Evolutionary conservation across 2,888 invertebrate species (phyloP).

Genomic region (Hydrotaea diabolus): DNA sequence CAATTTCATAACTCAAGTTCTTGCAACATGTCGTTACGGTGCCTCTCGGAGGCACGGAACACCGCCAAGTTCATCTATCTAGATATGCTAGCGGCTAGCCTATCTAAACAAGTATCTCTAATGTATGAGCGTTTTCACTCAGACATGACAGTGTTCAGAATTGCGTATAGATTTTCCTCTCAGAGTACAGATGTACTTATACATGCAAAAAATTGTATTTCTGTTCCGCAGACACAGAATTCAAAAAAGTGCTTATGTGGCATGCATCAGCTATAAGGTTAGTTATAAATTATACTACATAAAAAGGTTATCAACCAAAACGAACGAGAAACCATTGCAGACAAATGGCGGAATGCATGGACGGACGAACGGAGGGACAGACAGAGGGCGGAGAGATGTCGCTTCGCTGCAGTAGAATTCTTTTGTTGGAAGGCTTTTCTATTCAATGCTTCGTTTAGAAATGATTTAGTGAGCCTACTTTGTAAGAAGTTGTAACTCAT

Average conservation of each 20-base stretch:
- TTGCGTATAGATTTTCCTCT: neutral
- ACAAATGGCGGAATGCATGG: neutral
- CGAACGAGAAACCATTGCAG: neutral
- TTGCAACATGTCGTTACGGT: neutral
- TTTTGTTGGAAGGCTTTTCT: neutral
- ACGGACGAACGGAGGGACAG: neutral
- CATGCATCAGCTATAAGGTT: neutral
- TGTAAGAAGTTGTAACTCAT: neutral
- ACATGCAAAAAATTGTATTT: too few relatives aligned
- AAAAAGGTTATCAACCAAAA: neutral
- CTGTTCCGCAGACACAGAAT: too few relatives aligned
- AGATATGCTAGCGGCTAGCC: neutral
- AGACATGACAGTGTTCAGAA: neutral
- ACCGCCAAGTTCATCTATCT: neutral
- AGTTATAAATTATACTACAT: neutral
- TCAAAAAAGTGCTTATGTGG: neutral
- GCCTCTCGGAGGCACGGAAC: neutral
- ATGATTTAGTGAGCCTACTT: neutral
- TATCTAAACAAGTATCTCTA: neutral
- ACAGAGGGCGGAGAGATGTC: neutral
- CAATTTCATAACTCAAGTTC: neutral
- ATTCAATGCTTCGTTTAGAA: neutral
- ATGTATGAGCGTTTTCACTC: too few relatives aligned
- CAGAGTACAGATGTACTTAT: neutral
- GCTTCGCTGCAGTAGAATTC: neutral